Percentiles rank a stretch among this genome's conserved stretches.
Evolutionary conservation across 2,113 vertebrate species (phyloP).

Genomic region (Forbesichthys papilliferus): DNA sequence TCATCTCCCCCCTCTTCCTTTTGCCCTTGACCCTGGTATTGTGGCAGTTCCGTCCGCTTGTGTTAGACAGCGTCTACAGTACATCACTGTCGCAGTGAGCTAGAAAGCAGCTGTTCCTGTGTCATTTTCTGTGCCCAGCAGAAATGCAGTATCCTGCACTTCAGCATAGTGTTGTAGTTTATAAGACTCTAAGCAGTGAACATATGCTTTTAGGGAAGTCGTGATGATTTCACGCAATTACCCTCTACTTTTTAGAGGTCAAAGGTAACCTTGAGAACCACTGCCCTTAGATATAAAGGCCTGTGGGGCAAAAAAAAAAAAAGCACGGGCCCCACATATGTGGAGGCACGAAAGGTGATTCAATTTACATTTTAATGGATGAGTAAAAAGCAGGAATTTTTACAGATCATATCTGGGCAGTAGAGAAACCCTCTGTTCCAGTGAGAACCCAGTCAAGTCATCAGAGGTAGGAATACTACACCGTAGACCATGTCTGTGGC

Average conservation of each 20-base stretch:
- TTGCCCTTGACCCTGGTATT: conserved; percentile 38
- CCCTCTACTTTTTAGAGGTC: too few relatives aligned
- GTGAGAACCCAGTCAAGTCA: background rate
- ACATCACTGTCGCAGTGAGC: conserved; percentile 44
- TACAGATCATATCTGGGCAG: background rate
- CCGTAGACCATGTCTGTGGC: background rate
- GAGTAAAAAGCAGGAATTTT: background rate
- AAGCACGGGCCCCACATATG: too few relatives aligned
- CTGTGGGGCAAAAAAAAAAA: background rate
- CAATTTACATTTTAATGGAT: background rate
- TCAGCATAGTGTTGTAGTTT: too few relatives aligned
- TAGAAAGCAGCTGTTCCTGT: conserved; percentile 52
- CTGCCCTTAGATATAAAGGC: background rate
- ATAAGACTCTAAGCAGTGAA: too few relatives aligned
- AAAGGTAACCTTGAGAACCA: background rate
- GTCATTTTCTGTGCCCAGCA: conserved; percentile 4
- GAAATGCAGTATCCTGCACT: conserved; percentile 9
- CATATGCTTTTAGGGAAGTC: too few relatives aligned
- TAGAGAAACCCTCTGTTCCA: background rate
- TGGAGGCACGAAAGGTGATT: too few relatives aligned
- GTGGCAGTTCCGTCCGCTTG: conserved; percentile 28
- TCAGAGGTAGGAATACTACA: background rate
- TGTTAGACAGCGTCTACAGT: conserved; percentile 17
- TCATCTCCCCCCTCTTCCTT: conserved; percentile 6
- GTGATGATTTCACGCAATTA: too few relatives aligned